phyloP scores from a whole-genome alignment of 2,113 vertebrate species.

The Natator depressus region DNA sequence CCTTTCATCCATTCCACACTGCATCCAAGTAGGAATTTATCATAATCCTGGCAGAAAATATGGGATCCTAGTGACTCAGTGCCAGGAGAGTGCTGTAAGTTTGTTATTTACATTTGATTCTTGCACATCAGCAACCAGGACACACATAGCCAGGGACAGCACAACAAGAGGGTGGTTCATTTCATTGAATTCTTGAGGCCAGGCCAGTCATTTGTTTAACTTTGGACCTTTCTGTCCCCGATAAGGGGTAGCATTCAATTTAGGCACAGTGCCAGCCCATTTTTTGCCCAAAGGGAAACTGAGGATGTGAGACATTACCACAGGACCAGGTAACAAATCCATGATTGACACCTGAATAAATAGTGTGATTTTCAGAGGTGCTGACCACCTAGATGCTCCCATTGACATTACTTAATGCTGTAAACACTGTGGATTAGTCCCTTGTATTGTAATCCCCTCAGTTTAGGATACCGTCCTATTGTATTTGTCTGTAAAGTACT shows the following conservation, averaged over 20 bases:
- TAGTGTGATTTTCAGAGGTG: neutral
- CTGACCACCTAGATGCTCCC: neutral
- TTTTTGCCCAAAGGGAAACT: neutral
- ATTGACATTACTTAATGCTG: neutral
- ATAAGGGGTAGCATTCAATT: neutral
- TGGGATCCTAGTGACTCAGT: neutral
- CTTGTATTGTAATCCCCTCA: neutral
- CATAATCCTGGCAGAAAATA: neutral
- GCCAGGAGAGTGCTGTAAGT: neutral
- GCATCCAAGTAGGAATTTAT: neutral
- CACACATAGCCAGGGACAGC: neutral
- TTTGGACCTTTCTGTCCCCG: neutral
- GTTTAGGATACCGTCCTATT: neutral
- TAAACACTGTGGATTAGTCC: neutral
- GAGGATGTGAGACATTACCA: neutral
- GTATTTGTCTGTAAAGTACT: neutral
- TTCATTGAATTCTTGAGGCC: neutral
- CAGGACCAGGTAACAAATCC: neutral
- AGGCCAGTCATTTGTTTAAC: neutral
- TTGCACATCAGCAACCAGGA: neutral
- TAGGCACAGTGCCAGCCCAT: neutral
- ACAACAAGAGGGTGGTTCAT: neutral
- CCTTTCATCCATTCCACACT: neutral
- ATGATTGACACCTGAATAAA: neutral
- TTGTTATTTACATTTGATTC: neutral